Conservation (phyloP, 2,888 invertebrate genomes). For the Leptinotarsa rubiginosa region DNA sequence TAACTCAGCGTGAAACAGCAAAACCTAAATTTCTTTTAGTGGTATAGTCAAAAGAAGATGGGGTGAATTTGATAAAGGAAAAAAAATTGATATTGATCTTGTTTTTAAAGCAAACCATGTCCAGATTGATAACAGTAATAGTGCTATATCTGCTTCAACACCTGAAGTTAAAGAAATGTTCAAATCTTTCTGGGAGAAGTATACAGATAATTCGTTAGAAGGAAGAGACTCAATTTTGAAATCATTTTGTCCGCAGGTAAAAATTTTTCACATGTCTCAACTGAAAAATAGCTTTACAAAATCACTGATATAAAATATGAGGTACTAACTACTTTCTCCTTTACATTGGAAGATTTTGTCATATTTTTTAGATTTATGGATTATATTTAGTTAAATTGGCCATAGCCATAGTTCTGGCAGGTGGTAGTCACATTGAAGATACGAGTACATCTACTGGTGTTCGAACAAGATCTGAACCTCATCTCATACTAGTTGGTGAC, state of each 20-base stretch:
- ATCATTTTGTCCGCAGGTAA: conserved; percentile 86
- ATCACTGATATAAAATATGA: no score
- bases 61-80: conserved; percentile 72
- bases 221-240: conserved; percentile 83
- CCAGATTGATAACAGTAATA: conserved; percentile 72
- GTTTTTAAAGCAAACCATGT: conserved; percentile 79
- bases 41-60: conserved; percentile 82
- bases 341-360: neutral
- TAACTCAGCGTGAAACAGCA: no score
- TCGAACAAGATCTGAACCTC: conserved; percentile 80
- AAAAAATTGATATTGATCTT: conserved; percentile 77
- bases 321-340: neutral
- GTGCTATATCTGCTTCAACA: conserved; percentile 68
- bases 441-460: conserved; percentile 51
- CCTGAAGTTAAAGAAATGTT: conserved; percentile 79
- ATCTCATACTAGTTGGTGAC: conserved; percentile 88
- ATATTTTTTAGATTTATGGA: conserved; percentile 79
- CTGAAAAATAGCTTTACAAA: neutral
- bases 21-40: conserved; percentile 66
- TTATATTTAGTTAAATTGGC: conserved; percentile 88
- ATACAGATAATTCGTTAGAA: conserved; percentile 73
- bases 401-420: conserved; percentile 75
- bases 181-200: conserved; percentile 77
- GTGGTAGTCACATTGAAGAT: conserved; percentile 70
- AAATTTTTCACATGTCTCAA: neutral